Base-by-base conservation (phyloP, 1,140 invertebrate species). In the Bombus impatiens region DNA sequence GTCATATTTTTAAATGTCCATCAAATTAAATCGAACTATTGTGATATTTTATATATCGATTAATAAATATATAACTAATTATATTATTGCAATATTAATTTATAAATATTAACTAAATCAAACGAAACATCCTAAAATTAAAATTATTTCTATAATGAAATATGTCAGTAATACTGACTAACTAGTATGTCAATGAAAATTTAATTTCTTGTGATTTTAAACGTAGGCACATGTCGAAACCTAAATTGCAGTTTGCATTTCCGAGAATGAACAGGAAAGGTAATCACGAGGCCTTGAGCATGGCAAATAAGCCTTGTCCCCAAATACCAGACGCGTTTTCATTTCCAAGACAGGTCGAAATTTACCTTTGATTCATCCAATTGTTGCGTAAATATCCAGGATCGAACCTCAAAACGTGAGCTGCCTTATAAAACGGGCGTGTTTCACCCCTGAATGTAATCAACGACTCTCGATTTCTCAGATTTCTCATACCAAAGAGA, bases 321-420 rank as follows among this genome's bases (percentile, higher is more conserved):
- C 40, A 47, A 82, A 82, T 82, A 86, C 67, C 80, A 68, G 32
- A 35, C 67, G 47, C 22, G 37, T 62, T 80, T 76, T 57, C 44
- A 28, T 28, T 59, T 47, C 35, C 40, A 85, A 44, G 42, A 53
- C 47, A 59, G 35, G 18, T 44, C 53, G 37, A 62, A 40, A 92
- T 92, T 87, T 84, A 87, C 74, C 72, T 82, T 90, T 86, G 90
- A 91, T 82, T 88, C 89, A 92, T 79, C 72, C 42, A 57, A 57
- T 35, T 59, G 74, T 92, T 92, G 82, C 87, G 85, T 78, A 89
- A 91, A 88, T 81, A 47, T 86, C 75, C 40, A 78, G 37, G n/a
- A 89, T 86, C 87, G 28, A 74, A 88, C 86, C 75, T 22, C 53
- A 18, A 72, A 74, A 81, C 84, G 88, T 84, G 84, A 87, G 22